Evolutionary conservation across 2,888 invertebrate genomes (phyloP).

Genomic region (Dexiosoma caninum): DNA sequence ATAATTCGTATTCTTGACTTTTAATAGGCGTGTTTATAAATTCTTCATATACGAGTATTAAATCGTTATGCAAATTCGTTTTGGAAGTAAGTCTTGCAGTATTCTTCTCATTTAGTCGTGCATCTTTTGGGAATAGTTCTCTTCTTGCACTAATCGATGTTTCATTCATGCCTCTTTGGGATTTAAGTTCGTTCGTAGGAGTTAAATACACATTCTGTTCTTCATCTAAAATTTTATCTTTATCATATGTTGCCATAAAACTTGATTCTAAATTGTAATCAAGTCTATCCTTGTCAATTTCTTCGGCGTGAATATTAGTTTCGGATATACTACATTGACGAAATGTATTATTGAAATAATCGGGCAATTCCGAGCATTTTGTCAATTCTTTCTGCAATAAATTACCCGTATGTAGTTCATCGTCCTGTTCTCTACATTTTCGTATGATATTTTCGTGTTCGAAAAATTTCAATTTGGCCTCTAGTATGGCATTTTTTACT

Average conservation of each 20-base stretch:
- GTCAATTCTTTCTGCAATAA: constrained; percentile 34
- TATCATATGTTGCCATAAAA: constrained; percentile 21
- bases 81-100: neutral
- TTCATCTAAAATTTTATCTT: constrained; percentile 26
- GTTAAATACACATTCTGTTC: constrained; percentile 24
- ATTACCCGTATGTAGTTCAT: constrained; percentile 16
- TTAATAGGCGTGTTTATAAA: neutral
- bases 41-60: constrained; percentile 16
- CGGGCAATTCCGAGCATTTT: neutral
- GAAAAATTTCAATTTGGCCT: constrained; percentile 65
- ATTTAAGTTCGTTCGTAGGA: neutral
- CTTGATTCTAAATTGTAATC: constrained; percentile 1
- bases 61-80: neutral
- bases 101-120: neutral
- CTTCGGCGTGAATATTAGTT: neutral
- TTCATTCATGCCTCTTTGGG: neutral
- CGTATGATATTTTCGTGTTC: constrained; percentile 45
- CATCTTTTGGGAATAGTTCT: constrained; percentile 29
- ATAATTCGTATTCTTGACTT: neutral
- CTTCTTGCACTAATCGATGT: neutral
- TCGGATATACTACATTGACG: neutral
- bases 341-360: constrained; percentile 38
- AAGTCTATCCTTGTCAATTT: neutral
- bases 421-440: constrained; percentile 33
- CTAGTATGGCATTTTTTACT: constrained; percentile 63